Conservation (phyloP, 2,113 vertebrate species). For the Salvelinus alpinus region DNA sequence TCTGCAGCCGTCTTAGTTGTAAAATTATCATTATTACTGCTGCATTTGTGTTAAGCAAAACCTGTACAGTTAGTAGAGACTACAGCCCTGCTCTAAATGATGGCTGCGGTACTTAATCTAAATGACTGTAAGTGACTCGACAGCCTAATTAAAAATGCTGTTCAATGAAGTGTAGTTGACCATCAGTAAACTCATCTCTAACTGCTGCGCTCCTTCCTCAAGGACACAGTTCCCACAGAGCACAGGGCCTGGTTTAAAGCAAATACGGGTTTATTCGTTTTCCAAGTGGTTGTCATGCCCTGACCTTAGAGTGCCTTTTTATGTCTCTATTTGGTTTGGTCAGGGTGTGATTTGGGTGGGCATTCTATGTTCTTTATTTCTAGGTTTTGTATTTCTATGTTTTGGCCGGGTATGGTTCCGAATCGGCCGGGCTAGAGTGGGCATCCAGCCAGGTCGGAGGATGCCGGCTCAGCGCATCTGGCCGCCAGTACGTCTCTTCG, state of each 20-base stretch:
- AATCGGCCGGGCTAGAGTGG: too few relatives aligned
- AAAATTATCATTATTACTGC: neutral
- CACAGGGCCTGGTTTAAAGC: neutral
- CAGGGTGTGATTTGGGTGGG: too few relatives aligned
- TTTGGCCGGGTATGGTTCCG: too few relatives aligned
- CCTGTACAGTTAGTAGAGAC: neutral
- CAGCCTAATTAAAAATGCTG: constrained; percentile 14
- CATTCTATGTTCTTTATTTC: too few relatives aligned
- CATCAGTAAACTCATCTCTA: constrained; percentile 3
- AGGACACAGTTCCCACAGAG: constrained; percentile 5
- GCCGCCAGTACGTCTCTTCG: too few relatives aligned
- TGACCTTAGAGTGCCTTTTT: too few relatives aligned
- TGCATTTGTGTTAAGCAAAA: neutral
- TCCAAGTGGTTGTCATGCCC: neutral
- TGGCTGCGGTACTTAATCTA: constrained; percentile 10
- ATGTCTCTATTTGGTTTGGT: too few relatives aligned
- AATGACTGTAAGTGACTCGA: constrained; percentile 14
- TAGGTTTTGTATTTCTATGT: too few relatives aligned
- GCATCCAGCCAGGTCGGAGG: too few relatives aligned
- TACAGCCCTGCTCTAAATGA: too few relatives aligned
- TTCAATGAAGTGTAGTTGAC: constrained; percentile 16
- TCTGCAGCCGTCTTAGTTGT: neutral
- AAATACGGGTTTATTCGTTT: neutral
- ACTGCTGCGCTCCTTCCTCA: constrained; percentile 13
- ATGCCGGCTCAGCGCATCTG: too few relatives aligned